These are phyloP conservation scores for Polypedilum vanderplanki DNA, from an alignment of 1,140 invertebrate genomes.

Conservation along the genomic window DNA sequence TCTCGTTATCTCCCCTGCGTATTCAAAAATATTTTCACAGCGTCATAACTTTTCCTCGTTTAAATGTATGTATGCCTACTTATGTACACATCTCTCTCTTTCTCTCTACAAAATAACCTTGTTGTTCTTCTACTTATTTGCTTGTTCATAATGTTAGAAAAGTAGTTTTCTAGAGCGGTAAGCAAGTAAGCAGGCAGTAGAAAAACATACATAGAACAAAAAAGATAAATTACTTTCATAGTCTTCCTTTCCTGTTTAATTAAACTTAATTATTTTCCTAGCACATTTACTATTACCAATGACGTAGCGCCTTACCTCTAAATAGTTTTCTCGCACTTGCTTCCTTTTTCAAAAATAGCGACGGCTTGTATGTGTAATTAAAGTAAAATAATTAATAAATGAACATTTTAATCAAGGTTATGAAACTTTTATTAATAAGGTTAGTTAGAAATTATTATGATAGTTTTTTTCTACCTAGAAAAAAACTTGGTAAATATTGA, in stretches of 20 bases:
- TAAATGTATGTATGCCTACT: constrained; percentile 13
- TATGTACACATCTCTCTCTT: neutral
- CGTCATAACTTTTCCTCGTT: neutral
- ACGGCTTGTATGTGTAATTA: neutral
- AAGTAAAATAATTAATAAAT: no score
- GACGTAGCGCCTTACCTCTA: neutral
- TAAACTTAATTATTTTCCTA: constrained; percentile 22
- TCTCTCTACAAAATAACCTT: no score
- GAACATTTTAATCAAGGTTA: no score
- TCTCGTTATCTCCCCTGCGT: constrained; percentile 2
- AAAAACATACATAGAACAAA: constrained; percentile 18
- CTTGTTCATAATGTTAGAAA: no score
- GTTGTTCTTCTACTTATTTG: neutral
- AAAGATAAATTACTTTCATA: constrained; percentile 27
- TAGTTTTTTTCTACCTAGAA: no score
- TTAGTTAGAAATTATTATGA: no score
- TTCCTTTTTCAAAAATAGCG: neutral
- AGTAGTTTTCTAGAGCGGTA: neutral
- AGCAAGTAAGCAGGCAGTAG: no score
- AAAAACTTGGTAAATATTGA: no score
- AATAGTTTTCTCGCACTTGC: neutral
- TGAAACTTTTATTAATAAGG: no score
- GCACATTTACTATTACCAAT: neutral
- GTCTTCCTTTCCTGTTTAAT: constrained; percentile 21
- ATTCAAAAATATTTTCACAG: constrained; percentile 14